Conservation (phyloP, 2,797 vertebrate species). For the Periparus ater region DNA sequence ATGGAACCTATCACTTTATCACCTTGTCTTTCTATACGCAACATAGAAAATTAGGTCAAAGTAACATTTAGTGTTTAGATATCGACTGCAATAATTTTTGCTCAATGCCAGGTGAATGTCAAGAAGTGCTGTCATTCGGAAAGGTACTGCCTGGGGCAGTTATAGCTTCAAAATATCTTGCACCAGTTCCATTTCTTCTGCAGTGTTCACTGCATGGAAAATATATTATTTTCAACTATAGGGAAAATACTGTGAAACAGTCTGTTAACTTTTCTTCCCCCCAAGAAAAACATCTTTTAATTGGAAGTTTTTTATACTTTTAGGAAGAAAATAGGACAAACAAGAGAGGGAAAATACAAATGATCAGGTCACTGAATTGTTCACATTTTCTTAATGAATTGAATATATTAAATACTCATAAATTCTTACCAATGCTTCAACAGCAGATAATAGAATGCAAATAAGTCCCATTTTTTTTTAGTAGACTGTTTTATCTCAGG, state of each 20-base stretch:
- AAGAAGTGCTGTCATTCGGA: background rate
- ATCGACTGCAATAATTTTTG: background rate
- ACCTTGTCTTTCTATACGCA: background rate
- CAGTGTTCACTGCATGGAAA: background rate
- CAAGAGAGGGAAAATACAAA: fast-evolving
- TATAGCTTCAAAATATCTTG: background rate
- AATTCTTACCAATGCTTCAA: background rate
- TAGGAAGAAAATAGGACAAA: background rate
- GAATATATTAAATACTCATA: background rate
- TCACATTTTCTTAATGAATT: background rate
- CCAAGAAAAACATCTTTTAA: background rate
- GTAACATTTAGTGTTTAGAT: background rate
- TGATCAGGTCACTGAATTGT: background rate
- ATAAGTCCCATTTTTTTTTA: background rate
- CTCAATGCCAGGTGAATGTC: background rate
- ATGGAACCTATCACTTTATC: background rate
- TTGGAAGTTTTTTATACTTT: background rate
- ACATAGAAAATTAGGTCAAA: background rate
- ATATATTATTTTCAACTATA: background rate
- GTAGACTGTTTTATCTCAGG: background rate
- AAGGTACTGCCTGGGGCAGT: background rate
- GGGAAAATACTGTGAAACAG: background rate
- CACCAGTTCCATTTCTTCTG: background rate
- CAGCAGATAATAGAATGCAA: background rate
- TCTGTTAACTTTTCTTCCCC: background rate